These are phyloP conservation scores for Brachyopa scutellaris DNA, from an alignment of 2,888 invertebrate species.

Conservation along the genomic window DNA sequence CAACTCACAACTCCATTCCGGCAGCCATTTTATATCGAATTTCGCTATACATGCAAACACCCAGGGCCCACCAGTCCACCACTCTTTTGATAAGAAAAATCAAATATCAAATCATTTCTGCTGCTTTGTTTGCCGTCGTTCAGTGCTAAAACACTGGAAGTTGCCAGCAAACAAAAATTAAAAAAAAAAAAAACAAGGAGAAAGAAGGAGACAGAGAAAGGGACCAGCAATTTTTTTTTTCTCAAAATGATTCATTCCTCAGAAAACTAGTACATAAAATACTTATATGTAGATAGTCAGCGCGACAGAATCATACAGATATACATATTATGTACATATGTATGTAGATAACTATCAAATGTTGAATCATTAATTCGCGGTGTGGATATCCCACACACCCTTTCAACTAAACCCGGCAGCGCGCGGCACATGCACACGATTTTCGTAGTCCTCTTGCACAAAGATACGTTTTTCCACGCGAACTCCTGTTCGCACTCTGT, in stretches of 20 bases:
- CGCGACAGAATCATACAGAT: slow-evolving; percentile 37
- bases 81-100: slow-evolving; percentile 64
- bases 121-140: slow-evolving; percentile 24
- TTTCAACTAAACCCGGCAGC: slow-evolving; percentile 39
- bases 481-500: slow-evolving; percentile 43
- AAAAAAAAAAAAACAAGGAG: slow-evolving; percentile 21
- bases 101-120: slow-evolving; percentile 38
- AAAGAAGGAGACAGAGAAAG: slow-evolving; percentile 39
- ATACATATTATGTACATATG: not conserved
- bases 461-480: slow-evolving; percentile 53
- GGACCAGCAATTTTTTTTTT: slow-evolving; percentile 35
- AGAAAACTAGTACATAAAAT: slow-evolving; percentile 49
- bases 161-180: slow-evolving; percentile 21
- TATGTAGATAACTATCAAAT: slow-evolving; percentile 57
- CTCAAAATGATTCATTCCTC: slow-evolving; percentile 64
- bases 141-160: slow-evolving; percentile 6
- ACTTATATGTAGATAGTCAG: slow-evolving; percentile 18
- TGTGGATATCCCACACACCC: slow-evolving; percentile 70
- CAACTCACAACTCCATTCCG: slow-evolving; percentile 38
- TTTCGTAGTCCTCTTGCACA: slow-evolving; percentile 34
- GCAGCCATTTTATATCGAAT: slow-evolving; percentile 67
- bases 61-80: slow-evolving; percentile 50
- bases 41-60: slow-evolving; percentile 51
- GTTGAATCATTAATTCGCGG: slow-evolving; percentile 70
- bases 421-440: slow-evolving; percentile 43